These are phyloP conservation scores for Menura novaehollandiae DNA, from an alignment of 2,113 vertebrate genomes.

Conservation along the genomic window DNA sequence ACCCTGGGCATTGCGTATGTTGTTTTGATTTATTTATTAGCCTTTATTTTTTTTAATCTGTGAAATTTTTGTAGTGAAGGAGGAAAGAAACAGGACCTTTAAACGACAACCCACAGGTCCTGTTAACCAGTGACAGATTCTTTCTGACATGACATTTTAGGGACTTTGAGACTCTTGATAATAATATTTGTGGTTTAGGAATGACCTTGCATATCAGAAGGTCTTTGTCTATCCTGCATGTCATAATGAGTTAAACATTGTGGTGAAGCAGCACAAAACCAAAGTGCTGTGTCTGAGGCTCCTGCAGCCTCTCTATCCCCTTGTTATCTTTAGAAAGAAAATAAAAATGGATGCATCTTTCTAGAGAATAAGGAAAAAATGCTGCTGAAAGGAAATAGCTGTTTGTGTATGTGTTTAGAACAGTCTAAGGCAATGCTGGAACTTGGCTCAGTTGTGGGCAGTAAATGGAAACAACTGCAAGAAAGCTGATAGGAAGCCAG, in stretches of 20 bases:
- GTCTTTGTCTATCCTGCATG: neutral
- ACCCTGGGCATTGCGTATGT: neutral
- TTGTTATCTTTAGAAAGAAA: neutral
- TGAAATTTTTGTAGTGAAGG: neutral
- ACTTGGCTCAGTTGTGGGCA: neutral
- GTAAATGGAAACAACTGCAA: neutral
- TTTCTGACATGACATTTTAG: slow-evolving; percentile 32
- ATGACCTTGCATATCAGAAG: neutral
- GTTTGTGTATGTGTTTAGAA: neutral
- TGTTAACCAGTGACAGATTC: neutral
- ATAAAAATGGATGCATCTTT: neutral
- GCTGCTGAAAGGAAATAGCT: neutral
- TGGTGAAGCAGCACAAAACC: slow-evolving; percentile 1
- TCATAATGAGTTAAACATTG: slow-evolving; percentile 6
- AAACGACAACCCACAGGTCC: neutral
- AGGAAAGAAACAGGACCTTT: neutral
- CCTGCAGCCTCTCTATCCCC: neutral
- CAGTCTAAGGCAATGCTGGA: neutral
- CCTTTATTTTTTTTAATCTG: neutral
- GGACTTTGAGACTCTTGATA: neutral
- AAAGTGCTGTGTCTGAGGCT: neutral
- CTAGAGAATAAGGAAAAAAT: neutral
- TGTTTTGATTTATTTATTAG: slow-evolving; percentile 6
- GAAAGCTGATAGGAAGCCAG: neutral
- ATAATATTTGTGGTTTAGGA: neutral